Percentiles rank a stretch among this genome's conserved stretches.
Conservation (phyloP, 2,113 vertebrate genomes). For the Chamaetylas fuelleborni region DNA sequence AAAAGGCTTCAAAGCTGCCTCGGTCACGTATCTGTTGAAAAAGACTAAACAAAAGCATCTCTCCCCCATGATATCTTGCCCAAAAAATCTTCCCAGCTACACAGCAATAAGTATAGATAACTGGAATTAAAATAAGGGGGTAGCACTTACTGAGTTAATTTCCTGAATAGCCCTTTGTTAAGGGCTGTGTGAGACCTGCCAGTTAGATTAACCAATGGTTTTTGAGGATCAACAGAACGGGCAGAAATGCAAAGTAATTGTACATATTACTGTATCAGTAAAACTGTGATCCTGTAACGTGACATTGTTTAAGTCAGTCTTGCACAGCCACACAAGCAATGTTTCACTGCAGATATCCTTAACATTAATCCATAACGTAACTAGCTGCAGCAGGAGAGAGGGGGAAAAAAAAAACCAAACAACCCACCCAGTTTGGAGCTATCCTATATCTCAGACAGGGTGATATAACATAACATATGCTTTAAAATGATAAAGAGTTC, state of each 20-base stretch:
- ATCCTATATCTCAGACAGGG: conserved; percentile 43
- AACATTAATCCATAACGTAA: conserved; percentile 41
- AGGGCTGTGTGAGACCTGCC: background rate
- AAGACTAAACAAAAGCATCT: background rate
- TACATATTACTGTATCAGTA: background rate
- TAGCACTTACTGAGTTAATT: background rate
- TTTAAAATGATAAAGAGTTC: conserved; percentile 74
- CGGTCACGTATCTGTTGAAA: background rate
- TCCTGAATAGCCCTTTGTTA: conserved; percentile 9
- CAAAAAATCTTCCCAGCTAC: background rate
- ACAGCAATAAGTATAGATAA: background rate
- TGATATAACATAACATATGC: conserved; percentile 60
- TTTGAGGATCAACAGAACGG: background rate
- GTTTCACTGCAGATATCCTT: conserved; percentile 47
- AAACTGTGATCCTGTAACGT: background rate
- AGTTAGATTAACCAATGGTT: background rate
- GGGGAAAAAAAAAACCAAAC: background rate
- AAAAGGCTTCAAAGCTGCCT: conserved; percentile 9
- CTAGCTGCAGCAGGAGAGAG: conserved; percentile 38
- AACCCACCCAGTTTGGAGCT: conserved; percentile 47
- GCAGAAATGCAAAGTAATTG: background rate
- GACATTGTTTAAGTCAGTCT: background rate
- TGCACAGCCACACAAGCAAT: background rate
- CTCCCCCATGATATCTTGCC: background rate
- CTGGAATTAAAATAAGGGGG: conserved; percentile 10